Evolutionary conservation across 2,797 vertebrate genomes (phyloP).

Genomic region (Bradypodion ventrale): DNA sequence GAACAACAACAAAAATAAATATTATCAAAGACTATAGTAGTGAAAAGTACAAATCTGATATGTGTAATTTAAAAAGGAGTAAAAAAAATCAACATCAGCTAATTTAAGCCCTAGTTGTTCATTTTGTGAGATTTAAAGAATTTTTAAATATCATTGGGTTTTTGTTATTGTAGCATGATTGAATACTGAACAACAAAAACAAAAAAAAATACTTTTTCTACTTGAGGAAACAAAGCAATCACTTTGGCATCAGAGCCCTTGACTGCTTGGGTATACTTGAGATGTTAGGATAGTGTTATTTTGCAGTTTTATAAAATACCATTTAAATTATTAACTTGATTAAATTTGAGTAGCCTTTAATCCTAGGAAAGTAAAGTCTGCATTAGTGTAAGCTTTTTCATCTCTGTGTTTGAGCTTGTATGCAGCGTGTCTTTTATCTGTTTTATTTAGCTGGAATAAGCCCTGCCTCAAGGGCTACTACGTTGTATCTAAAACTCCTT

Average conservation of each 20-base stretch:
- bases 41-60: slow-evolving; percentile 14
- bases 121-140: neutral
- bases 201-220: neutral
- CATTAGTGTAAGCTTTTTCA: neutral
- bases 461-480: neutral
- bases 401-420: too few relatives aligned
- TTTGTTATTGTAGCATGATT: neutral
- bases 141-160: neutral
- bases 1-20: too few relatives aligned
- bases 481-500: neutral
- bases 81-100: slow-evolving; percentile 3
- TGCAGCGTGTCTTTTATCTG: neutral
- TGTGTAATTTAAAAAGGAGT: neutral
- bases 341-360: neutral
- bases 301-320: neutral
- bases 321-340: neutral
- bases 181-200: too few relatives aligned
- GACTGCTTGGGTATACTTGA: neutral
- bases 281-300: neutral
- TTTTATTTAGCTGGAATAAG: neutral
- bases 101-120: neutral
- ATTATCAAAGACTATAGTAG: too few relatives aligned
- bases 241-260: neutral
- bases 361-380: neutral
- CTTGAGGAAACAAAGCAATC: neutral